These are phyloP conservation scores for Branchellion lobata DNA, from an alignment of 2,888 invertebrate species.

Conservation along the genomic window DNA sequence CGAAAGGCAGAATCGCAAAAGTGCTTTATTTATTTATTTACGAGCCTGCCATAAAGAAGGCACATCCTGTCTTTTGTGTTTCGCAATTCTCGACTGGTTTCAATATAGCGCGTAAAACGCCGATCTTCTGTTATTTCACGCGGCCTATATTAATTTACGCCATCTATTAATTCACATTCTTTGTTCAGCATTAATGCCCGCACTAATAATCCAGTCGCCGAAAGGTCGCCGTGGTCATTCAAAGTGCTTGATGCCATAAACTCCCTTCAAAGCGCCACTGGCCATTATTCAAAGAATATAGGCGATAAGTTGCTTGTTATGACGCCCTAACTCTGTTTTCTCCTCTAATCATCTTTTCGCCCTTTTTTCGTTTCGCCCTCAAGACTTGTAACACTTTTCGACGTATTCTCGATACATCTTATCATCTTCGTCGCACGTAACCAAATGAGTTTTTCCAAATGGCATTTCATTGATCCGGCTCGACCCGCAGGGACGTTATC, in stretches of 20 bases:
- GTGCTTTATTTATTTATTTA: constrained; percentile 20
- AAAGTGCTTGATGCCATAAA: neutral
- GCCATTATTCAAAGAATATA: neutral
- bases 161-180: constrained; percentile 15
- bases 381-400: neutral
- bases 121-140: constrained; percentile 5
- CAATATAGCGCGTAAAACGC: neutral
- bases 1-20: neutral
- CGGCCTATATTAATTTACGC: constrained; percentile 13
- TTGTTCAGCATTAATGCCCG: neutral
- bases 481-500: neutral
- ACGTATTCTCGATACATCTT: neutral
- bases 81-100: neutral
- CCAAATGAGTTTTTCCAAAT: too few relatives aligned
- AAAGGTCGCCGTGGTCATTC: neutral
- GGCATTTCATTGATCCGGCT: neutral
- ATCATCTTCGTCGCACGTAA: too few relatives aligned
- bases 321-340: neutral
- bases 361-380: neutral
- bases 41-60: constrained; percentile 2
- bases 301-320: neutral
- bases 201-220: neutral
- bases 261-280: neutral
- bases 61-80: constrained; percentile 19
- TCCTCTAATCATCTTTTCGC: neutral